A percentile compares a stretch with the other conserved stretches of the same genome.
Conservation (phyloP, 2,113 vertebrate species). For the Muscicapa adusta region DNA sequence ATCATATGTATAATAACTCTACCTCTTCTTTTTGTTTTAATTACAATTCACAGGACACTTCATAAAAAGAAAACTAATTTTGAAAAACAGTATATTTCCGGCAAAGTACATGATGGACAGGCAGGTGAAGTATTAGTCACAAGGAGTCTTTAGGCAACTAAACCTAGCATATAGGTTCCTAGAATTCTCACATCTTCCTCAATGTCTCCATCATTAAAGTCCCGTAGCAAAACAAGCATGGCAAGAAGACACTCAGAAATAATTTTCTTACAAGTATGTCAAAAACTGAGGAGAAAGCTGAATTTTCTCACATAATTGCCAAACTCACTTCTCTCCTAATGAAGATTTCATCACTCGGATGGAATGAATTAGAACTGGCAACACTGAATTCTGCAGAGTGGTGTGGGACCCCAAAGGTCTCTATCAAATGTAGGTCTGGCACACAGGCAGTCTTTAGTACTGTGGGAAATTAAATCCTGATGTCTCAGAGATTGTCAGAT, state of each 20-base stretch:
- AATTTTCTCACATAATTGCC: background rate
- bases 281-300: background rate
- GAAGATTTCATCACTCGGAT: background rate
- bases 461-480: background rate
- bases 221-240: background rate
- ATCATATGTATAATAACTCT: background rate
- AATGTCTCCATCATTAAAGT: background rate
- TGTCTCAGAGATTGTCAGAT: background rate
- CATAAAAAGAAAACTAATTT: background rate
- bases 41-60: background rate
- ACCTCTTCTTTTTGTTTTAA: background rate
- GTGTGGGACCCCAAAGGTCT: background rate
- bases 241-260: background rate
- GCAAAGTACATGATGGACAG: background rate
- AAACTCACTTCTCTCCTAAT: background rate
- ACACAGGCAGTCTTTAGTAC: background rate
- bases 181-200: background rate
- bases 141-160: background rate
- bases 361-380: background rate
- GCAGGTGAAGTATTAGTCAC: background rate
- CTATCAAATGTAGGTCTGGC: background rate
- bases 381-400: background rate
- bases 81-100: background rate
- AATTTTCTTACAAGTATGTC: background rate
- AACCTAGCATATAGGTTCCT: background rate